Base-by-base conservation (phyloP, 2,888 invertebrate species). In the Dugesia japonica region DNA sequence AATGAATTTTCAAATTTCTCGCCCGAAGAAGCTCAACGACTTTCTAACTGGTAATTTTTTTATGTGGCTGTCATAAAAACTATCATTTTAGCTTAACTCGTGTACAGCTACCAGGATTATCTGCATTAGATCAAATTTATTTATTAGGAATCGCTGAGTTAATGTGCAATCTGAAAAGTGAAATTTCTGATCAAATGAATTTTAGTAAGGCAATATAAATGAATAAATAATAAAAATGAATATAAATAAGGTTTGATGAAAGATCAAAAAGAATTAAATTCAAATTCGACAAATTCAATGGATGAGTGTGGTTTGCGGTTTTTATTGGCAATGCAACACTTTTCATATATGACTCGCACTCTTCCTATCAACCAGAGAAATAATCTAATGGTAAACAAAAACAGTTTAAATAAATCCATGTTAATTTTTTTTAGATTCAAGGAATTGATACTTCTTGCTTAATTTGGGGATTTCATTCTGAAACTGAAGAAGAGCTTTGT, bases 391-490 rank as follows among this genome's bases (percentile, higher is more conserved):
- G 79, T 77, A 80, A 77, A 78, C 31, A 31, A 7, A 31, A 7
- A 31, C 13, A 31, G 13, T 31, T 31, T 31, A 31, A 31, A 31
- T n/a, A n/a, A 31, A 31, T 31, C 13, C 31, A 31, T 13, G 31
- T 31, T 31, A 31, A 31, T 31, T 31, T 7, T 31, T 31, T 26
- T 23, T 92, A 93, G 82, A 89, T 90, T 76, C 89, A 90, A 79
- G 94, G 84, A 0, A 82, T 85, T 28, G 80, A 80, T 72, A 83
- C 85, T 4, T 83, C 93, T 80, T 92, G 94, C 85, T 88, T 97
- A 26, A 94, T 94, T 0, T 99, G 98, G 98, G 98, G 97, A 0
- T 97, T 92, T 86, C 98, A 99, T 85, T 97, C 97, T 0, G 97
- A 98, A 85, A 91, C 93, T 26, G 93, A 94, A 83, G 94, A 94